These are phyloP conservation scores for Agrochola circellaris DNA, from an alignment of 2,888 invertebrate genomes.

Conservation along the genomic window DNA sequence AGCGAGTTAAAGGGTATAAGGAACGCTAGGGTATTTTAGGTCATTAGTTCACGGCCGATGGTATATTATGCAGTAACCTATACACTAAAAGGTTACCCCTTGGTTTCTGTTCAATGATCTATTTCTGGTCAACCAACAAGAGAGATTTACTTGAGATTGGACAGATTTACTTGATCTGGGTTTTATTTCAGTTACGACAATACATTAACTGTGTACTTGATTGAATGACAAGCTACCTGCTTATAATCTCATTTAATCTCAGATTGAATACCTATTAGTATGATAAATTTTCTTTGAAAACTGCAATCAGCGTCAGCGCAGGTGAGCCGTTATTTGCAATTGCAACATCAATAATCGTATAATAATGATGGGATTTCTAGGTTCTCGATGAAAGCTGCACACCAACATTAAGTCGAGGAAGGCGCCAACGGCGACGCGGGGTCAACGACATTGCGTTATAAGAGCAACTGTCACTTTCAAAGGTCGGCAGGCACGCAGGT, in stretches of 20 bases:
- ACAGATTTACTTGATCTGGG: conserved; percentile 2
- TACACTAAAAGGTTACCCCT: conserved; percentile 25
- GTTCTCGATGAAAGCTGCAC: conserved; percentile 82
- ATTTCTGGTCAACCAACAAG: not conserved
- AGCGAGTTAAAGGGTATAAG: conserved; percentile 82
- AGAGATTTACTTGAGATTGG: not conserved
- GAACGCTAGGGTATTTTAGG: conserved; percentile 78
- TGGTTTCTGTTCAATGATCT: not conserved
- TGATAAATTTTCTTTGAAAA: conserved; percentile 63
- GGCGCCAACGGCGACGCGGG: conserved; percentile 76
- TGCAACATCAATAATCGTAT: conserved; percentile 72
- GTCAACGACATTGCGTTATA: conserved; percentile 83
- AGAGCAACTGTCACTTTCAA: conserved; percentile 89
- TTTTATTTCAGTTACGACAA: not conserved
- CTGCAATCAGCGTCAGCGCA: conserved; percentile 65
- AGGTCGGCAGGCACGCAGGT: conserved; percentile 83
- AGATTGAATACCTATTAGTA: conserved; percentile 49
- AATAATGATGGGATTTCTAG: conserved; percentile 80
- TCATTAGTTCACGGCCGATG: conserved; percentile 76
- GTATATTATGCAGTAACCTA: conserved; percentile 18
- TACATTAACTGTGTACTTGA: conserved; percentile 26
- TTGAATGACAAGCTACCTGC: conserved; percentile 18
- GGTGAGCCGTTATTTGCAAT: conserved; percentile 71
- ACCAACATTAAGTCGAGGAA: conserved; percentile 73
- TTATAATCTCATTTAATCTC: conserved; percentile 44